Evolutionary conservation across 2,113 vertebrate genomes (phyloP).

Genomic region (human (Homo sapiens)): GRCh38 chr7:1131501-1132000

Average conservation of each 20-base stretch:
- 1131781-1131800: slow-evolving; percentile 51
- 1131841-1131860: not conserved
- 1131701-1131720: slow-evolving; percentile 59
- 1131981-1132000: not conserved
- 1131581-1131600: not conserved
- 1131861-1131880: not conserved
- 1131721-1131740: slow-evolving; percentile 2
- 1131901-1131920: not conserved
- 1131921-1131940: not conserved
- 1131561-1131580: slow-evolving; percentile 9
- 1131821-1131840: not conserved
- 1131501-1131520: not conserved
- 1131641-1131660: slow-evolving; percentile 7
- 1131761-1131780: slow-evolving; percentile 3
- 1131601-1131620: slow-evolving; percentile 24
- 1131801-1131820: not conserved
- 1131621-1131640: slow-evolving; percentile 39
- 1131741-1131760: slow-evolving; percentile 13
- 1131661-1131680: not conserved
- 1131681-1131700: slow-evolving; percentile 28
- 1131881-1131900: not conserved
- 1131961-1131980: not conserved
- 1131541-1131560: slow-evolving; percentile 35
- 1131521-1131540: not conserved
- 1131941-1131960: not conserved